phyloP scores from a whole-genome alignment of 2,113 vertebrate species.

The Odontesthes bonariensis region DNA sequence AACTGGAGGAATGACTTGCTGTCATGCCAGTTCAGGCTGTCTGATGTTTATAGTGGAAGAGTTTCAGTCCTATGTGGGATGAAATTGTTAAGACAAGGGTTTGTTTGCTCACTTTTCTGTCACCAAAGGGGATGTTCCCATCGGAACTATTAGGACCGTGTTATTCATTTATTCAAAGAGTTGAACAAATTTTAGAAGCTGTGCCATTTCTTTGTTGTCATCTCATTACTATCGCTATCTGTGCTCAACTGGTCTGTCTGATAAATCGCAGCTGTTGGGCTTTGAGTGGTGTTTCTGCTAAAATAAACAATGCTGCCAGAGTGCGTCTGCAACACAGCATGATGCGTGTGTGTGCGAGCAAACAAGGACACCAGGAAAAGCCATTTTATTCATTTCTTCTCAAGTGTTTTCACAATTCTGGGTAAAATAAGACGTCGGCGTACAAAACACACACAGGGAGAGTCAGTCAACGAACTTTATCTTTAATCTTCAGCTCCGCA shows the following conservation, averaged over 20 bases:
- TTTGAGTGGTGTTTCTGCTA: not conserved
- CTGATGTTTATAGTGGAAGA: not conserved
- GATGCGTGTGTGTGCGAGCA: slow-evolving; percentile 1
- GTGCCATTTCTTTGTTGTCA: slow-evolving; percentile 14
- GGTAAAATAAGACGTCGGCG: not conserved
- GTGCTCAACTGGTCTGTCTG: not conserved
- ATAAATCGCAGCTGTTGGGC: not conserved
- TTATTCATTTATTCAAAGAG: slow-evolving; percentile 13
- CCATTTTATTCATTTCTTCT: not conserved
- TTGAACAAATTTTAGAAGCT: not conserved
- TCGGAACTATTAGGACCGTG: not conserved
- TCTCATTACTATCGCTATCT: slow-evolving; percentile 3
- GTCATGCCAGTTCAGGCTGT: slow-evolving; percentile 10
- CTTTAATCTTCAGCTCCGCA: no score
- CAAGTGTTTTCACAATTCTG: not conserved
- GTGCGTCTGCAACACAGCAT: not conserved
- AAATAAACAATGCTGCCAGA: slow-evolving; percentile 3
- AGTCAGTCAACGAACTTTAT: no score
- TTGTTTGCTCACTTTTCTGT: not conserved
- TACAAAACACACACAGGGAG: no score
- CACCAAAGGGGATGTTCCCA: not conserved
- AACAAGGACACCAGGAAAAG: not conserved
- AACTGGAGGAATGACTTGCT: not conserved
- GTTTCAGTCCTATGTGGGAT: not conserved
- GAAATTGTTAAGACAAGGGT: not conserved